phyloP scores from a whole-genome alignment of 2,113 vertebrate genomes.

The Pseudopipra pipra region DNA sequence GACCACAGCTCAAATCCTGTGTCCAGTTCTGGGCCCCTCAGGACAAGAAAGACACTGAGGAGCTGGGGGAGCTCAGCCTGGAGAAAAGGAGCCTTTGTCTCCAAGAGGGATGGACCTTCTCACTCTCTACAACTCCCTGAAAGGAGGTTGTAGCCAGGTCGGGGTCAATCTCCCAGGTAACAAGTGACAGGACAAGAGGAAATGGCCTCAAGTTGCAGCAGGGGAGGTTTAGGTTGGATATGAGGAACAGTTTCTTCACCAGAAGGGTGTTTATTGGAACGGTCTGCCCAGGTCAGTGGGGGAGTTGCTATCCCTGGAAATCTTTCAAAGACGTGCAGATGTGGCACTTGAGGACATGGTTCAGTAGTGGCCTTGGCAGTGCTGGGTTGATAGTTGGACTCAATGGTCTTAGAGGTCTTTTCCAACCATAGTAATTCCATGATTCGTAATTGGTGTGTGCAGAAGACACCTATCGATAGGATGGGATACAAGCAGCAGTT shows the following conservation, averaged over 20 bases:
- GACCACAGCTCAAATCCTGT: no score
- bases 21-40: no score
- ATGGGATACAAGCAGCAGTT: neutral
- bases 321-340: neutral
- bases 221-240: neutral
- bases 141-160: neutral
- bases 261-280: neutral
- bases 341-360: neutral
- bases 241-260: neutral
- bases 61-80: neutral
- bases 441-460: neutral
- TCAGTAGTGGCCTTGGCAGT: neutral
- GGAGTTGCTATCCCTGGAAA: neutral
- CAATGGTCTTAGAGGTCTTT: neutral
- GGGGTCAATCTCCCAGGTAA: neutral
- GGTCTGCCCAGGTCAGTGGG: neutral
- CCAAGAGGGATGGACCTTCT: neutral
- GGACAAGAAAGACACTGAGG: no score
- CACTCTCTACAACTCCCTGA: fast-evolving
- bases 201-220: neutral
- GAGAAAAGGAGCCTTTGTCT: neutral
- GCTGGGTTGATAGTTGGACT: neutral
- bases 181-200: neutral
- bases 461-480: neutral
- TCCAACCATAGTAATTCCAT: neutral